Percentiles rank a stretch among this genome's conserved stretches.
phyloP scores from a whole-genome alignment of 1,140 invertebrate genomes.

The Brachionus rotundiformis region DNA sequence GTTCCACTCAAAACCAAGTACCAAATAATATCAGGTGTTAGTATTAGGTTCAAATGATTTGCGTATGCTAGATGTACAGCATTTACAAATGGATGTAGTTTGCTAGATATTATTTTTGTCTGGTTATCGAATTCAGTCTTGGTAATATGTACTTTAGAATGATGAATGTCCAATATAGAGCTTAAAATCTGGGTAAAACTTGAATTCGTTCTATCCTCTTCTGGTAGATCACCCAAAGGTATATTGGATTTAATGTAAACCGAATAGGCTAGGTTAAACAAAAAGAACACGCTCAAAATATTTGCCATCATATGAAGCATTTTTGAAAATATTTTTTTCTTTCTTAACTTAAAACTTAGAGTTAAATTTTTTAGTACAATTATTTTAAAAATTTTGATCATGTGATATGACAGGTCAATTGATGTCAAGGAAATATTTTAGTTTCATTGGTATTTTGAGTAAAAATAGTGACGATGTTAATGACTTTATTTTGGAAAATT shows the following conservation, averaged over 20 bases:
- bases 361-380: neutral
- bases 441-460: neutral
- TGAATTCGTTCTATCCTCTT: neutral
- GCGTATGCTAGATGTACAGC: conserved; percentile 29
- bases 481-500: neutral
- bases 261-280: neutral
- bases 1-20: neutral
- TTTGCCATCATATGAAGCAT: neutral
- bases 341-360: neutral
- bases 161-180: neutral
- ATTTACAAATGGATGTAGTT: conserved; percentile 35
- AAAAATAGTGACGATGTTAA: neutral
- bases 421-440: conserved; percentile 13
- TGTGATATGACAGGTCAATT: conserved; percentile 15
- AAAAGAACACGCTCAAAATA: neutral
- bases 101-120: conserved; percentile 6
- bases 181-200: neutral
- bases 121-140: neutral
- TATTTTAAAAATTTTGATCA: neutral
- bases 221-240: neutral
- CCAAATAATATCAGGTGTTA: conserved; percentile 49
- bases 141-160: neutral
- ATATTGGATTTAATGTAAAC: conserved; percentile 9
- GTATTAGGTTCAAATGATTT: conserved; percentile 22
- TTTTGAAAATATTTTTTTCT: neutral